Evolutionary conservation across 2,888 invertebrate genomes (phyloP).

Genomic region (Melanostoma mellinum): DNA sequence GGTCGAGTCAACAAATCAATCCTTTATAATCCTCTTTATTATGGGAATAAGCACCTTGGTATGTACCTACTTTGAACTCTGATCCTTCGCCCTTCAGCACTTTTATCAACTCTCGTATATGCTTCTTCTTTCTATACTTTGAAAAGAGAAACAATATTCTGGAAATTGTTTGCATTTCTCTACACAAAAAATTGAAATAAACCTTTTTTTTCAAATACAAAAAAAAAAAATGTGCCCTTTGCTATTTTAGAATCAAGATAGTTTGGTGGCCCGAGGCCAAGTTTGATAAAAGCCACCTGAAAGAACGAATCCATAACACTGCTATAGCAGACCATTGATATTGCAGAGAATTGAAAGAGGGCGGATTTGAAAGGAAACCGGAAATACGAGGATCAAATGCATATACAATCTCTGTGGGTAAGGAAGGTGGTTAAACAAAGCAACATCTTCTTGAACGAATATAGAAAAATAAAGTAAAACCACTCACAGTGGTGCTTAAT

Average conservation of each 20-base stretch:
- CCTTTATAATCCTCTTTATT: slow-evolving; percentile 31
- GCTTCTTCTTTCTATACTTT: neutral
- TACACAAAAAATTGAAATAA: slow-evolving; percentile 11
- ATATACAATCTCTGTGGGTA: slow-evolving; percentile 2
- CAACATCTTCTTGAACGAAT: neutral
- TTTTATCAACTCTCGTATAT: neutral
- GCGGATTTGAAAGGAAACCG: slow-evolving; percentile 4
- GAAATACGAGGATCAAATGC: slow-evolving; percentile 22
- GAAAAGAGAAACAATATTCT: slow-evolving; percentile 29
- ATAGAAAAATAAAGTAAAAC: slow-evolving; percentile 12
- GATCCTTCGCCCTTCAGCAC: slow-evolving; percentile 7
- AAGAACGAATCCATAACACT: slow-evolving; percentile 4
- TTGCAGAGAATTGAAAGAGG: neutral
- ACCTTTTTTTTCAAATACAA: neutral
- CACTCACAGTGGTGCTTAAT: slow-evolving; percentile 21
- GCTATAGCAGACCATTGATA: slow-evolving; percentile 3
- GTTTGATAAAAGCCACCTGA: slow-evolving; percentile 45
- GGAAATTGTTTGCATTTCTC: slow-evolving; percentile 37
- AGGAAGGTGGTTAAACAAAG: neutral
- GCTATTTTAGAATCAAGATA: slow-evolving; percentile 24
- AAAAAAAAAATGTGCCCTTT: slow-evolving; percentile 12
- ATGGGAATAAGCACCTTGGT: slow-evolving; percentile 30
- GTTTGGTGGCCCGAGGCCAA: slow-evolving; percentile 24
- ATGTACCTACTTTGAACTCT: slow-evolving; percentile 17
- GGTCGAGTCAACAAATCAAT: slow-evolving; percentile 32